Evolutionary conservation across 2,888 invertebrate species (phyloP).

Genomic region (Acanthoscelides obtectus): DNA sequence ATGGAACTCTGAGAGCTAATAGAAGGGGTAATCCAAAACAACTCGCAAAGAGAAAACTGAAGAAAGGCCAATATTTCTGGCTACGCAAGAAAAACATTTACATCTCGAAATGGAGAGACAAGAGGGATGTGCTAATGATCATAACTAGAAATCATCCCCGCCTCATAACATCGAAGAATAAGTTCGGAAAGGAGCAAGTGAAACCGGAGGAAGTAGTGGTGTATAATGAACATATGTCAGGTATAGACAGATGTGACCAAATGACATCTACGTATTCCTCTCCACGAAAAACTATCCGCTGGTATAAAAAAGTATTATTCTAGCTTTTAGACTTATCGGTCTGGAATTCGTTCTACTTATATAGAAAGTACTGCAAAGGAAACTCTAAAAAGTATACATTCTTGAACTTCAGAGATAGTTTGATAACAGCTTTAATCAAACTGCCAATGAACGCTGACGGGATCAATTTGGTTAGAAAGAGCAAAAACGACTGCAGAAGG

Average conservation of each 20-base stretch:
- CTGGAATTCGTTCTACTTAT: conserved; percentile 8
- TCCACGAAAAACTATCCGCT: conserved; percentile 33
- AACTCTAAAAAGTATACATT: no score
- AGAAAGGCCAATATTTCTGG: no score
- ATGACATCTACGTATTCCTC: conserved; percentile 31
- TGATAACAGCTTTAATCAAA: no score
- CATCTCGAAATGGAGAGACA: conserved; percentile 32
- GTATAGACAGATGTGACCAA: conserved; percentile 31
- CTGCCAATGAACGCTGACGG: no score
- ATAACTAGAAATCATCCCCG: conserved; percentile 29
- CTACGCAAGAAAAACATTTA: conserved; percentile 19
- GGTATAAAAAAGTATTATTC: conserved; percentile 36
- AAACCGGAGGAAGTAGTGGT: conserved; percentile 8
- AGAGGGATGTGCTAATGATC: conserved; percentile 29
- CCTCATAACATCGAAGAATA: conserved; percentile 19
- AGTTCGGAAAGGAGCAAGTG: conserved; percentile 15
- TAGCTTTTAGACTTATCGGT: conserved; percentile 16
- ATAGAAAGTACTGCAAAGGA: no score
- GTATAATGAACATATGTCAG: conserved; percentile 20
- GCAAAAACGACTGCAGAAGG: no score
- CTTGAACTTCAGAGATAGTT: no score
- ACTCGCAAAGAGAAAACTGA: no score
- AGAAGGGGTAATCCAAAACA: no score
- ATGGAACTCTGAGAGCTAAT: no score
- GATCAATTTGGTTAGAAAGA: no score